phyloP scores from a whole-genome alignment of 1,140 invertebrate genomes.

The Zaprionus taronus region DNA sequence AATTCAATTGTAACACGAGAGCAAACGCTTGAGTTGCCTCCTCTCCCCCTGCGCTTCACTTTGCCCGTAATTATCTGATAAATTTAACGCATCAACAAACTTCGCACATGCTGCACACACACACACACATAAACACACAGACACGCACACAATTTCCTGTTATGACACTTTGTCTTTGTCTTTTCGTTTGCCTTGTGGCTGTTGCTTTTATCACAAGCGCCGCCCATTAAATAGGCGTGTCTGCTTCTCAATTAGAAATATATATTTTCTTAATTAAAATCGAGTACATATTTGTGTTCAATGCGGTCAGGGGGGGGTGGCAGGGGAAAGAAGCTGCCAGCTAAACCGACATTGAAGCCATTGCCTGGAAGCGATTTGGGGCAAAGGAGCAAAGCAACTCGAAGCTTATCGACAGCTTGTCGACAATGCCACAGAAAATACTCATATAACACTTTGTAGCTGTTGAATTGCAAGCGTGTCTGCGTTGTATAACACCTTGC shows the following conservation, averaged over 20 bases:
- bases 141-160: conserved; percentile 20
- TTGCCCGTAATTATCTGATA: not conserved
- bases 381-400: no score
- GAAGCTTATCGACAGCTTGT: not conserved
- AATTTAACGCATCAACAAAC: conserved; percentile 32
- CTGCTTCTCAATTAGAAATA: conserved; percentile 18
- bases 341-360: not conserved
- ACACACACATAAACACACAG: not conserved
- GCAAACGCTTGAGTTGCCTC: not conserved
- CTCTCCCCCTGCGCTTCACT: not conserved
- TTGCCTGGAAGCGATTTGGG: conserved; percentile 14
- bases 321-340: not conserved
- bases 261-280: conserved; percentile 53
- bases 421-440: not conserved
- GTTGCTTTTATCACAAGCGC: conserved; percentile 19
- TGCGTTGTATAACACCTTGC: not conserved
- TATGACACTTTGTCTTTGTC: conserved; percentile 33
- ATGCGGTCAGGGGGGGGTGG: not conserved
- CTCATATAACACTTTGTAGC: not conserved
- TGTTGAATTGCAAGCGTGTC: not conserved
- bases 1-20: conserved; percentile 19
- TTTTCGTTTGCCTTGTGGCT: conserved; percentile 30
- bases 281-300: conserved; percentile 10
- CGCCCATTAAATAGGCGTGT: not conserved
- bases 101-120: conserved; percentile 27